phyloP scores from a whole-genome alignment of 2,113 vertebrate species.

The Amazona guildingii region DNA sequence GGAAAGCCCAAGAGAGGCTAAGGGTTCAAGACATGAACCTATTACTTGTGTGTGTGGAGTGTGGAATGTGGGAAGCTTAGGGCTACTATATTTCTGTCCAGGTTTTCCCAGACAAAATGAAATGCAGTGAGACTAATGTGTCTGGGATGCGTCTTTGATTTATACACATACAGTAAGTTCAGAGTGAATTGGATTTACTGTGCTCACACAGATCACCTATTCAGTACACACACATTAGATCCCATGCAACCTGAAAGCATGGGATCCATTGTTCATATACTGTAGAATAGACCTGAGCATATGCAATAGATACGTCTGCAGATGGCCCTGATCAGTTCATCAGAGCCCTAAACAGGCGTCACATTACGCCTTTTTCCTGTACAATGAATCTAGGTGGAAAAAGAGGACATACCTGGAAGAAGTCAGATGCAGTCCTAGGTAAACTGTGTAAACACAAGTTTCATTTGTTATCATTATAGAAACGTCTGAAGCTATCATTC shows the following conservation, averaged over 20 bases:
- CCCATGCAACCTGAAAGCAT: not conserved
- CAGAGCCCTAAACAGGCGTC: not conserved
- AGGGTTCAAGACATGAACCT: constrained; percentile 40
- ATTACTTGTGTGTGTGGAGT: constrained; percentile 14
- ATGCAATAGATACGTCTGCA: not conserved
- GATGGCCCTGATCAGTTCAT: not conserved
- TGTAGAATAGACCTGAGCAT: not conserved
- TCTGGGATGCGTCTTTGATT: constrained; percentile 65
- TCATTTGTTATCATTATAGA: not conserved
- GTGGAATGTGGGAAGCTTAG: constrained; percentile 65
- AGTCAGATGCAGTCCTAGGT: not conserved
- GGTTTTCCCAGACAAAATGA: constrained; percentile 61
- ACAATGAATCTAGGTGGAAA: not conserved
- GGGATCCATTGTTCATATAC: not conserved
- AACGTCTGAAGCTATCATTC: not conserved
- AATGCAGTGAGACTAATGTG: constrained; percentile 66
- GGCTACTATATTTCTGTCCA: constrained; percentile 67
- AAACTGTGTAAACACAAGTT: not conserved
- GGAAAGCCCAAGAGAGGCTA: constrained; percentile 35
- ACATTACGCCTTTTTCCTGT: not conserved
- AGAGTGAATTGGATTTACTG: not conserved
- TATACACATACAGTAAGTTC: constrained; percentile 1
- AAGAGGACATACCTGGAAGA: not conserved
- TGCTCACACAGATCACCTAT: constrained; percentile 2
- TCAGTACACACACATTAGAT: not conserved